Evolutionary conservation across 2,113 vertebrate species (phyloP).

Genomic region (Albula goreensis): DNA sequence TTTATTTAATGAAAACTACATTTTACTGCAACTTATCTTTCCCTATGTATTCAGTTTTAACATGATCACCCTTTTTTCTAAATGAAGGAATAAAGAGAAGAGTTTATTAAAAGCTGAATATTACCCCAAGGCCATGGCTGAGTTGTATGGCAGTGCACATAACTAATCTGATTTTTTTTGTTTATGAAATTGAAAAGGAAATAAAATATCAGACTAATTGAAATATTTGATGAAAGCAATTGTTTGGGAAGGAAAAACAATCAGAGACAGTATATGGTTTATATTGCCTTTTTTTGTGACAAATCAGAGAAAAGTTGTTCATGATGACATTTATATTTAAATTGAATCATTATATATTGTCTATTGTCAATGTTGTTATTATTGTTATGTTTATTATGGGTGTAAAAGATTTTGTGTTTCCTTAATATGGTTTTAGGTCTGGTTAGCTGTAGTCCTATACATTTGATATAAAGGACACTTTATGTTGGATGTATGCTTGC

Average conservation of each 20-base stretch:
- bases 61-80: neutral
- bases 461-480: neutral
- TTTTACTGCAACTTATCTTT: neutral
- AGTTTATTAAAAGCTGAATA: neutral
- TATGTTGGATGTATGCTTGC: neutral
- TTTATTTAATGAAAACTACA: slow-evolving; percentile 28
- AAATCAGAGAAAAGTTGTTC: neutral
- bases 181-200: slow-evolving; percentile 9
- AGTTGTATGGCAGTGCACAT: neutral
- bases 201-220: neutral
- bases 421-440: neutral
- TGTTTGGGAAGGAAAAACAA: neutral
- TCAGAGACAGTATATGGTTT: neutral
- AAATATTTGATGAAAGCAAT: neutral
- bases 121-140: neutral
- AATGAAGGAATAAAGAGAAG: slow-evolving; percentile 1
- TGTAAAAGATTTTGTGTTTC: neutral
- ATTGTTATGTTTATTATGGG: neutral
- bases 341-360: neutral
- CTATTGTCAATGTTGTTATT: neutral
- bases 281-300: neutral
- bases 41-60: neutral
- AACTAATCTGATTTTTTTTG: slow-evolving; percentile 10
- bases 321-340: neutral
- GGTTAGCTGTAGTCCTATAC: neutral